Evolutionary conservation across 2,113 vertebrate genomes (phyloP).

Genomic region (Clarias batrachus): DNA sequence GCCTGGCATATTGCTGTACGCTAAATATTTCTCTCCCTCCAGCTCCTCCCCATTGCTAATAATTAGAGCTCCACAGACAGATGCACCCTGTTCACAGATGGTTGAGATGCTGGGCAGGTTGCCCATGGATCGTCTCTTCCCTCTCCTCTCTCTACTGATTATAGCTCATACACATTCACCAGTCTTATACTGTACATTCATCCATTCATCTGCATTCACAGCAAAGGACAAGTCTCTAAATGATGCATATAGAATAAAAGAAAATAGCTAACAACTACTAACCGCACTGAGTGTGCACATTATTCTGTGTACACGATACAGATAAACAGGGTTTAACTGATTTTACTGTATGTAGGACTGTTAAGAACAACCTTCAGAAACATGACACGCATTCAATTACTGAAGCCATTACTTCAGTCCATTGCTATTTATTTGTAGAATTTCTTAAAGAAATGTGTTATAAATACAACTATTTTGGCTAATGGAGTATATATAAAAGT

Average conservation of each 20-base stretch:
- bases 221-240: not conserved
- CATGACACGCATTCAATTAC: not conserved
- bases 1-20: not conserved
- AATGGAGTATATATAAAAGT: not conserved
- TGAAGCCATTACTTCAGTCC: not conserved
- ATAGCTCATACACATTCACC: conserved; percentile 22
- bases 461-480: not conserved
- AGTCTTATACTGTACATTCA: conserved; percentile 12
- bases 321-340: not conserved
- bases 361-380: not conserved
- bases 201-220: conserved; percentile 15
- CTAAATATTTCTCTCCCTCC: conserved; percentile 23
- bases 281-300: not conserved
- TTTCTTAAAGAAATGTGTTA: not conserved
- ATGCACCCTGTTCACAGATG: conserved; percentile 49
- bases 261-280: not conserved
- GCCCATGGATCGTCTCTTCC: conserved; percentile 36
- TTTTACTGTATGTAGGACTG: not conserved
- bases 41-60: conserved; percentile 22
- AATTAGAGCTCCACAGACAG: conserved; percentile 47
- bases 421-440: not conserved
- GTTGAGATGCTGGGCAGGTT: conserved; percentile 45
- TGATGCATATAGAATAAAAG: not conserved
- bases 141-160: conserved; percentile 18
- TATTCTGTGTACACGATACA: not conserved